These are phyloP conservation scores for Halyomorpha halys DNA, from an alignment of 1,140 invertebrate species.

Conservation along the genomic window DNA sequence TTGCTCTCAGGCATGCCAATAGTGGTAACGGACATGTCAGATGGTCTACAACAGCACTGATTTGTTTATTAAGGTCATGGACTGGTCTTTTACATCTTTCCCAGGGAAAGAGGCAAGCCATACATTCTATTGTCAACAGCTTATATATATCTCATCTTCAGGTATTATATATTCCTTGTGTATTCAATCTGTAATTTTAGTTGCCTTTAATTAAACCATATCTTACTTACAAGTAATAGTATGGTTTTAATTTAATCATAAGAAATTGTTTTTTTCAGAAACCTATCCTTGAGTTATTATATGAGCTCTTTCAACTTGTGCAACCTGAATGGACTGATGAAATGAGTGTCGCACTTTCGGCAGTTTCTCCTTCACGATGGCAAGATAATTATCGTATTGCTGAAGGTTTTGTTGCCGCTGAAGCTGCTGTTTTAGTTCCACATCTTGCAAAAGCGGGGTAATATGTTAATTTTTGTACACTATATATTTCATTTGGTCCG, in stretches of 20 bases:
- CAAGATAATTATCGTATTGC: constrained; percentile 75
- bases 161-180: constrained; percentile 40
- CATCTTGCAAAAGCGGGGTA: constrained; percentile 58
- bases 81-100: constrained; percentile 79
- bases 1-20: too few relatives aligned
- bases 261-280: constrained; percentile 46
- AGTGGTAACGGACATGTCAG: constrained; percentile 2
- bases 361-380: constrained; percentile 66
- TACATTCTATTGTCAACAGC: constrained; percentile 57
- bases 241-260: neutral
- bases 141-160: constrained; percentile 78
- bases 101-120: constrained; percentile 36
- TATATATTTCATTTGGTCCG: constrained; percentile 18
- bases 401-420: constrained; percentile 85
- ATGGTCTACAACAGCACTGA: constrained; percentile 21
- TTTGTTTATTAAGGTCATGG: constrained; percentile 68
- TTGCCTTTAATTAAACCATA: neutral
- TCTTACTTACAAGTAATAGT: neutral
- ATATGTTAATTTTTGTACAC: neutral
- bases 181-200: neutral
- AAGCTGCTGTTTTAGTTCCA: constrained; percentile 71
- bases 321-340: constrained; percentile 87
- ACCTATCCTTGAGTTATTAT: constrained; percentile 80
- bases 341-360: constrained; percentile 71
- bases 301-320: constrained; percentile 74